Percentiles rank a stretch among this genome's conserved stretches.
These are phyloP conservation scores for Channa striata DNA, from an alignment of 2,797 vertebrate genomes.

Conservation along the genomic window DNA sequence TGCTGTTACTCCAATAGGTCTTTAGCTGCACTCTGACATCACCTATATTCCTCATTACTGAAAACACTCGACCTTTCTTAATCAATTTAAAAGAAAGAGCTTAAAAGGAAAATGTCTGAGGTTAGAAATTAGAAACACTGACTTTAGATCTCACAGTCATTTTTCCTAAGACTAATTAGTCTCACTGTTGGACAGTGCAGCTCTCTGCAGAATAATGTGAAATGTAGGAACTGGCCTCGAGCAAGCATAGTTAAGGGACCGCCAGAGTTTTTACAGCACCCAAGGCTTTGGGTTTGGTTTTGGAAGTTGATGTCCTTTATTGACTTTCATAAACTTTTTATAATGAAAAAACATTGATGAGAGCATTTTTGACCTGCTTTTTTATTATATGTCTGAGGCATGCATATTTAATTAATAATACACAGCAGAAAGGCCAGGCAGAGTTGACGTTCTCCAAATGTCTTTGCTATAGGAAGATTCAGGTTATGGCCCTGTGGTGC, in stretches of 20 bases:
- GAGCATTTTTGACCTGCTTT: too few relatives aligned
- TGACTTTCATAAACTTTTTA: background rate
- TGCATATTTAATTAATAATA: background rate
- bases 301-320: background rate
- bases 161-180: background rate
- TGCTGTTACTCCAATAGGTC: too few relatives aligned
- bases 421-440: background rate
- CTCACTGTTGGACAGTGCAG: background rate
- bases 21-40: too few relatives aligned
- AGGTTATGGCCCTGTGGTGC: slow-evolving; percentile 5
- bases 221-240: background rate
- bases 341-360: too few relatives aligned
- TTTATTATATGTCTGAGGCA: background rate
- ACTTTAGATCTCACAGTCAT: background rate
- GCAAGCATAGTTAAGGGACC: background rate
- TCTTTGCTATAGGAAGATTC: background rate
- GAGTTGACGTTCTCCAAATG: background rate
- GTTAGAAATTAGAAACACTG: background rate
- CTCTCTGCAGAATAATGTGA: background rate
- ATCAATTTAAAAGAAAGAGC: background rate
- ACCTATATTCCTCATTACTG: too few relatives aligned
- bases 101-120: background rate
- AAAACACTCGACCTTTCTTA: background rate
- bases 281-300: background rate
- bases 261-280: too few relatives aligned